phyloP scores from a whole-genome alignment of 2,113 vertebrate species.

The Channa maculata region DNA sequence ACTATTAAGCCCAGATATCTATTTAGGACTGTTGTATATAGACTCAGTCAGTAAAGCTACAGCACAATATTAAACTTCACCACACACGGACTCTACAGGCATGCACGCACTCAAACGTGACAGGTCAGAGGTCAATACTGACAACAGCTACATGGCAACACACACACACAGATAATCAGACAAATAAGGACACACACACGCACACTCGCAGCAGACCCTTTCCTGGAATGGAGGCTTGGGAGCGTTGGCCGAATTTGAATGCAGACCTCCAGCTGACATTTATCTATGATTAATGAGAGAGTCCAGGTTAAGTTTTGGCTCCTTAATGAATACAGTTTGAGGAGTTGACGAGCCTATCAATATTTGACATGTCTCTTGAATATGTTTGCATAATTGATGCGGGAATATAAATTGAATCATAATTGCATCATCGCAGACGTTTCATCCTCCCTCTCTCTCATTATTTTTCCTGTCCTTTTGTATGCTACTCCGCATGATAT shows the following conservation, averaged over 20 bases:
- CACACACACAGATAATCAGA: neutral
- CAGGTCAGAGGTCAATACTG: constrained; percentile 31
- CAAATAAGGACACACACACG: neutral
- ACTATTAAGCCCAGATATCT: neutral
- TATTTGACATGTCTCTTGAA: constrained; percentile 79
- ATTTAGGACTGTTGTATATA: neutral
- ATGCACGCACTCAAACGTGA: neutral
- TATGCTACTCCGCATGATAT: constrained; percentile 46
- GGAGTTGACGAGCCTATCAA: constrained; percentile 77
- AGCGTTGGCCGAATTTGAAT: constrained; percentile 66
- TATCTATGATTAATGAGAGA: constrained; percentile 79
- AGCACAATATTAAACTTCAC: constrained; percentile 3
- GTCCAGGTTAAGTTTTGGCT: constrained; percentile 70
- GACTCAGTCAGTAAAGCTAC: neutral
- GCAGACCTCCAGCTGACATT: constrained; percentile 74
- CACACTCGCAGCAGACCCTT: neutral
- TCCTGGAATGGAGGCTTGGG: neutral
- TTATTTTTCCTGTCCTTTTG: constrained; percentile 63
- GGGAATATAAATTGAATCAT: constrained; percentile 77
- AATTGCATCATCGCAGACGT: constrained; percentile 76
- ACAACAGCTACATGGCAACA: constrained; percentile 10
- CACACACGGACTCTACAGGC: neutral
- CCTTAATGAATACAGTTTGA: constrained; percentile 73
- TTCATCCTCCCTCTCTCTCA: constrained; percentile 51
- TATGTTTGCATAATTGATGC: constrained; percentile 81